A percentile compares a stretch with the other conserved stretches of the same genome.
Conservation (phyloP, 2,888 invertebrate genomes). For the Aphidoletes aphidimyza region DNA sequence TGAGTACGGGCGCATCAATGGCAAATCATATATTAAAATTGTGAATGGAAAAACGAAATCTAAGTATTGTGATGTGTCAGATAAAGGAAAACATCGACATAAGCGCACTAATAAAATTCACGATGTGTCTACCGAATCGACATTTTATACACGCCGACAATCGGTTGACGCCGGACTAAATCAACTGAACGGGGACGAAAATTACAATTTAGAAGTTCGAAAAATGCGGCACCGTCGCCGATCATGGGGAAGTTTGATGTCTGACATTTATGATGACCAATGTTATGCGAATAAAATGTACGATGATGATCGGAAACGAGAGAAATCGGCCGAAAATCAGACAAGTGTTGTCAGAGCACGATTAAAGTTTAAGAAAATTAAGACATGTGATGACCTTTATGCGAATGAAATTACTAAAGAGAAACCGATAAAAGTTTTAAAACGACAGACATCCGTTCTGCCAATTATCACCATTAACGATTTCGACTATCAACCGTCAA, state of each 20-base stretch:
- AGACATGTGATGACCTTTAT: neutral
- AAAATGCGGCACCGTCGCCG: neutral
- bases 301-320: neutral
- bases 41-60: neutral
- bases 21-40: neutral
- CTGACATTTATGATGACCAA: neutral
- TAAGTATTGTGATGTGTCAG: neutral
- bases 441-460: slow-evolving; percentile 22
- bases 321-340: neutral
- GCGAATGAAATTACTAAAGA: neutral
- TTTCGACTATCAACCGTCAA: neutral
- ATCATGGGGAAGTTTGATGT: neutral
- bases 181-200: neutral
- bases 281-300: neutral
- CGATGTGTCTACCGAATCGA: neutral
- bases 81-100: neutral
- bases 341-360: neutral
- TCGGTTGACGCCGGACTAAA: slow-evolving; percentile 2
- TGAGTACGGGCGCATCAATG: neutral
- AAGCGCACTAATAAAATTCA: neutral
- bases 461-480: slow-evolving; percentile 20
- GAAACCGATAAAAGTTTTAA: neutral
- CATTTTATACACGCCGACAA: neutral
- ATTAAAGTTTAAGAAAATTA: slow-evolving; percentile 20
- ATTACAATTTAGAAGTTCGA: neutral